Evolutionary conservation across 2,113 vertebrate species (phyloP).

Genomic region (Sarotherodon lohbergeri): DNA sequence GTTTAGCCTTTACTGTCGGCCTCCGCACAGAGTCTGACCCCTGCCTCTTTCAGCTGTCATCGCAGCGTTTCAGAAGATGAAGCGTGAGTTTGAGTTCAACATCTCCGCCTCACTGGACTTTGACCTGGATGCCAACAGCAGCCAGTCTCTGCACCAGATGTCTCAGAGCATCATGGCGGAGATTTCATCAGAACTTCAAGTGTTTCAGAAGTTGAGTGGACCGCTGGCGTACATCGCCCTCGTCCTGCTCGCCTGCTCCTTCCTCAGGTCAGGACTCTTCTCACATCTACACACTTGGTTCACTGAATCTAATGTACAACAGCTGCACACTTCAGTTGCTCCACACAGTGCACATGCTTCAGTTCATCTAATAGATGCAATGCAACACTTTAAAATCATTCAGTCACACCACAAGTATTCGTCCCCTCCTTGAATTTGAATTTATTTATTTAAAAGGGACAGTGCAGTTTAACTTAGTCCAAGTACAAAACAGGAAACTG

Average conservation of each 20-base stretch:
- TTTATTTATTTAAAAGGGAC: neutral
- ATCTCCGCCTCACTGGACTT: constrained; percentile 68
- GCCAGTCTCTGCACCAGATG: constrained; percentile 75
- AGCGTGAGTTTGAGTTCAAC: constrained; percentile 85
- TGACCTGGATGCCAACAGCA: constrained; percentile 69
- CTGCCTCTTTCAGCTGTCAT: constrained; percentile 63
- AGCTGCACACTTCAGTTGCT: neutral
- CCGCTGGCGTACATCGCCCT: constrained; percentile 67
- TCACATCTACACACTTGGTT: neutral
- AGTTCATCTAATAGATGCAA: neutral
- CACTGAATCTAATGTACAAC: neutral
- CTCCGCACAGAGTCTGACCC: fast-evolving
- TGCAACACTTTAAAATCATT: neutral
- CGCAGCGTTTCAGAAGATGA: constrained; percentile 67
- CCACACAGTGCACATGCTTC: neutral
- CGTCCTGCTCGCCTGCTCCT: constrained; percentile 66
- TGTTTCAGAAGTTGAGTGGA: constrained; percentile 7
- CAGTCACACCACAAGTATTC: neutral
- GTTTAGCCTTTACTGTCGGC: fast-evolving
- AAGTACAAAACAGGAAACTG: neutral
- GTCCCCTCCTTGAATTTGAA: neutral
- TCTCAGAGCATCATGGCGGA: constrained; percentile 74
- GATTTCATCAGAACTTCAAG: constrained; percentile 48
- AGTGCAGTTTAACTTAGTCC: neutral
- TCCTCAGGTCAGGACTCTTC: constrained; percentile 65